Base-by-base conservation (phyloP, 1,140 invertebrate genomes). In the Drosophila tropicalis region DNA sequence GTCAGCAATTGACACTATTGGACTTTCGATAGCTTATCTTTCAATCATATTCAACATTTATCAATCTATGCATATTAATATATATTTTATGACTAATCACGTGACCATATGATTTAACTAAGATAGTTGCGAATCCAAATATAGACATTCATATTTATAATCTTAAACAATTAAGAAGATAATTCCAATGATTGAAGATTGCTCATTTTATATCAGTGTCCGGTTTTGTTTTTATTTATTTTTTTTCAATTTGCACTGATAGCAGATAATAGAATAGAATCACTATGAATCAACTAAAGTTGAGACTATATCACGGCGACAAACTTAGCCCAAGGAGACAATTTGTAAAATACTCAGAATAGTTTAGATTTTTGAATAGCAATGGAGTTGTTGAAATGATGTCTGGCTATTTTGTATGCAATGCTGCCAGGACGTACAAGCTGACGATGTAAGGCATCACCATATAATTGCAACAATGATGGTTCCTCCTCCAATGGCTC, bases 401-500 rank as follows among this genome's bases (percentile, higher is more conserved):
- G 94, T 29, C 92, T 67, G 0, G 96, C 95, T 73, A 96, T 95
- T 70, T 90, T 92, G 75, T 94, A 93, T 9, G 94, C 93, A 72
- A 96, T 89, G 5, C 95, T 95, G 47, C 92, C 93, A 67, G 93
- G 89, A 56, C 92, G 93, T 1, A 96, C 79, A 19, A 93, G 92
- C 74, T 94, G 93, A n/a, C 92, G 92, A 1, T 94, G 91, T 25
- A 96, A 71, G 3, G 94, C 94, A 69, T 93, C 94, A 13, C 94
- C 92, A 74, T 96, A 96, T 25, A 93, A 94, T 69, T 94, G 94
- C 4, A 96, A 92, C 15, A 96, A 82, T 0, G 95, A 95, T 7
- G 92, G 80, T 74, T 96, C 95, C 3, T 93, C 93, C 76, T 96
- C 96, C 3, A 93, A 64, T 1, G 96, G 95, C 75, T 95, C 93